Evolutionary conservation across 2,113 vertebrate genomes (phyloP).

Genomic region (Notiomystis cincta): DNA sequence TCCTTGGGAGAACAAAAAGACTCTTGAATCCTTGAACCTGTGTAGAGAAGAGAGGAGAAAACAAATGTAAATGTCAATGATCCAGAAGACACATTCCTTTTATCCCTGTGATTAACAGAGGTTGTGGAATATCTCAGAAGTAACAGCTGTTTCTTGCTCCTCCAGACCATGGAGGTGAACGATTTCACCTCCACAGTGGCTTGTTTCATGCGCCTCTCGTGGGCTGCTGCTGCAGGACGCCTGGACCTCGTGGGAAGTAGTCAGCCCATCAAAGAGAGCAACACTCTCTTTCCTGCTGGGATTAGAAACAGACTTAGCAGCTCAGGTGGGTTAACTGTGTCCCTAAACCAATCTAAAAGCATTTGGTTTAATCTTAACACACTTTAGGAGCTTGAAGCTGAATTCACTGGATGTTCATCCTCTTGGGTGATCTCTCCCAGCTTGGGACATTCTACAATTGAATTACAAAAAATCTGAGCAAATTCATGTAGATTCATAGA

Average conservation of each 20-base stretch:
- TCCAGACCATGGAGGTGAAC: slow-evolving; percentile 93
- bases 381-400: background rate
- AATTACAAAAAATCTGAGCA: background rate
- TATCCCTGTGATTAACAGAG: background rate
- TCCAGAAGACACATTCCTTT: background rate
- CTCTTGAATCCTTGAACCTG: background rate
- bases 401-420: background rate
- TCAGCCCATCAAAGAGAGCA: slow-evolving; percentile 94
- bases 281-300: slow-evolving; percentile 86
- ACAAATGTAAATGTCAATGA: background rate
- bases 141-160: slow-evolving; percentile 1
- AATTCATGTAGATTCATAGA: background rate
- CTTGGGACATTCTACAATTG: background rate
- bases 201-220: slow-evolving; percentile 96
- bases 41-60: background rate
- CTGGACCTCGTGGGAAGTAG: slow-evolving; percentile 95
- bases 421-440: background rate
- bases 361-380: background rate
- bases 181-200: slow-evolving; percentile 97
- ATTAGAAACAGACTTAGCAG: slow-evolving; percentile 94
- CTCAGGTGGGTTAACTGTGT: slow-evolving; percentile 78
- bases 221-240: slow-evolving; percentile 94
- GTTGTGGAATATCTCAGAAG: background rate
- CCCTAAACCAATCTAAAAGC: background rate
- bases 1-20: background rate